Percentiles rank a stretch among this genome's conserved stretches.
Conservation (phyloP, 2,113 vertebrate species). For the Alosa alosa region DNA sequence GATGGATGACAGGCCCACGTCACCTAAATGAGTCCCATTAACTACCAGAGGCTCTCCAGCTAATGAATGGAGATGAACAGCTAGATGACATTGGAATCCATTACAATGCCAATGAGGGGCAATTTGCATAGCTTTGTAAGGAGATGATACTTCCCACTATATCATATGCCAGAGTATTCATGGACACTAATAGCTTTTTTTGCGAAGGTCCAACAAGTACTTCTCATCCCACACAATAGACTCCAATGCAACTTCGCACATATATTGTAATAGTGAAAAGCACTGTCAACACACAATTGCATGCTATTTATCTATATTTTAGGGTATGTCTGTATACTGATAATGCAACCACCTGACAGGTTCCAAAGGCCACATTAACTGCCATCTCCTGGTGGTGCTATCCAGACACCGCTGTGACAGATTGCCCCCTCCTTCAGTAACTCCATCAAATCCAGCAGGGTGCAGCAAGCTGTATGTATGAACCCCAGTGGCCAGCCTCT, state of each 20-base stretch:
- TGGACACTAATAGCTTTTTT: not conserved
- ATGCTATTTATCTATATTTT: not conserved
- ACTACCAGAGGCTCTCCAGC: not conserved
- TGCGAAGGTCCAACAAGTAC: not conserved
- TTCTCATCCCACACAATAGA: not conserved
- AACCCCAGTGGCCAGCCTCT: not conserved
- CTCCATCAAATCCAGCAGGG: not conserved
- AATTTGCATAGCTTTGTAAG: not conserved
- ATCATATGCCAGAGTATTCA: not conserved
- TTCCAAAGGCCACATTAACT: not conserved
- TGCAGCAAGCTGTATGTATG: not conserved
- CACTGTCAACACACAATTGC: not conserved
- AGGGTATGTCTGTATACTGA: not conserved
- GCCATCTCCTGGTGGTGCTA: not conserved
- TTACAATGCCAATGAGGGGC: not conserved
- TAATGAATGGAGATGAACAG: not conserved
- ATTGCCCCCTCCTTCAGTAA: not conserved
- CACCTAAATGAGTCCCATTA: not conserved
- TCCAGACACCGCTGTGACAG: not conserved
- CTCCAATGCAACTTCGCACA: not conserved
- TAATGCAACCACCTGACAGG: not conserved
- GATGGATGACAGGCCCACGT: not conserved
- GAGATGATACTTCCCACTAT: not conserved
- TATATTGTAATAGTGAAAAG: not conserved
- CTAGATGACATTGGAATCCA: not conserved